Evolutionary conservation across 1,140 invertebrate genomes (phyloP).

Genomic region (Andricus grossulariae): DNA sequence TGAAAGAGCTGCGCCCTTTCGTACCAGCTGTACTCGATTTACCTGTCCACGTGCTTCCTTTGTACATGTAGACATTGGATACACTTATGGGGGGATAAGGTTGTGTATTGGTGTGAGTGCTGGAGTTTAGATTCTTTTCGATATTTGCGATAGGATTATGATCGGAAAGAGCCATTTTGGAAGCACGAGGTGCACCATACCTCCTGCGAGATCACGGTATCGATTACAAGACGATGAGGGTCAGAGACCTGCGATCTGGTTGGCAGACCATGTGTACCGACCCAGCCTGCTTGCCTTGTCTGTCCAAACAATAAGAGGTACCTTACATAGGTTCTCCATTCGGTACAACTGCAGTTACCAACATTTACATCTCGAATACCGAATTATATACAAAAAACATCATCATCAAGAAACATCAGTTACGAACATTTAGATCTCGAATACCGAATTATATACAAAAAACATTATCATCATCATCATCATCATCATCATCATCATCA

Average conservation of each 20-base stretch:
- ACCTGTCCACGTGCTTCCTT: background rate
- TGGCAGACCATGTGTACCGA: slow-evolving; percentile 70
- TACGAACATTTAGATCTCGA: no score
- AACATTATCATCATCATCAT: no score
- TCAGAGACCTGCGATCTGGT: slow-evolving; percentile 72
- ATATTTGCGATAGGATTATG: slow-evolving; percentile 51
- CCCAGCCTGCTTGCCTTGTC: slow-evolving; percentile 41
- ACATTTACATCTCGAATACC: no score
- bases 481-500: no score
- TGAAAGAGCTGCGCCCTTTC: background rate
- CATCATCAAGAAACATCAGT: no score
- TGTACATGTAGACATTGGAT: background rate
- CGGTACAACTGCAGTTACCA: no score
- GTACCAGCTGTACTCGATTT: background rate
- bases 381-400: no score
- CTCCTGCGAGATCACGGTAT: slow-evolving; percentile 64
- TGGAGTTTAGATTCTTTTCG: background rate
- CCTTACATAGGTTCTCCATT: no score
- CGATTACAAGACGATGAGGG: slow-evolving; percentile 65
- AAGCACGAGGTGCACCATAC: slow-evolving; percentile 50
- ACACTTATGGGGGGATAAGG: background rate
- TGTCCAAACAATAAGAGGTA: slow-evolving; percentile 52
- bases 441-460: no score
- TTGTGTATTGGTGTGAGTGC: background rate
- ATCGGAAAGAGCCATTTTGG: slow-evolving; percentile 46